phyloP scores from a whole-genome alignment of 2,888 invertebrate genomes.

The Aphrophora alni region DNA sequence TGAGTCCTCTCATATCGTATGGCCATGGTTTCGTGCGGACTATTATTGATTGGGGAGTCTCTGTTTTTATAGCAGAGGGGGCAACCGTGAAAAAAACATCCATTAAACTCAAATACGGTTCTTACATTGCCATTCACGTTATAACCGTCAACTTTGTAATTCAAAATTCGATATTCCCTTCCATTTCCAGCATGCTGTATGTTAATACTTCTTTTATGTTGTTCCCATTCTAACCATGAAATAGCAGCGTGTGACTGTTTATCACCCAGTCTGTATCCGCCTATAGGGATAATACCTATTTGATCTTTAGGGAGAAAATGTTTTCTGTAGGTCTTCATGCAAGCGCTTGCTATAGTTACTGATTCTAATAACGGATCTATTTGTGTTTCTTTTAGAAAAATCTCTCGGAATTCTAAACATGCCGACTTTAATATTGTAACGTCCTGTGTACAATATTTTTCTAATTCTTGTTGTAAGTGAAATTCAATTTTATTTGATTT shows the following conservation, averaged over 20 bases:
- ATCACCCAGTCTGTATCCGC: constrained; percentile 6
- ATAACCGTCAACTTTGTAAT: constrained; percentile 49
- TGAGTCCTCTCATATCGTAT: constrained; percentile 11
- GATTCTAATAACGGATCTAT: constrained; percentile 18
- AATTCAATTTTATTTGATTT: constrained; percentile 42
- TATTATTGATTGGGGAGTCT: neutral
- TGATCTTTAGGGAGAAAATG: neutral
- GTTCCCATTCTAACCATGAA: constrained; percentile 15
- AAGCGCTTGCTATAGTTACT: constrained; percentile 9
- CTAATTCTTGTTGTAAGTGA: constrained; percentile 50
- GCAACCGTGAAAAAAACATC: constrained; percentile 51
- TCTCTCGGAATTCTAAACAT: constrained; percentile 20
- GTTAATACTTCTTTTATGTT: neutral
- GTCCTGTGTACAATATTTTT: constrained; percentile 46
- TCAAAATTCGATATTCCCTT: neutral
- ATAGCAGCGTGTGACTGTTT: constrained; percentile 14
- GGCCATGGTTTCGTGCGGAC: constrained; percentile 1
- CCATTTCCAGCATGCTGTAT: constrained; percentile 19
- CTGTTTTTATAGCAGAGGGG: constrained; percentile 31
- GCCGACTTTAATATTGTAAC: constrained; percentile 49
- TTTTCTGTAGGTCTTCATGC: neutral
- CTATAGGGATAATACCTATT: constrained; percentile 3
- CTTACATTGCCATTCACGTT: constrained; percentile 33
- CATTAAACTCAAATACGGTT: constrained; percentile 42
- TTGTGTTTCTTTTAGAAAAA: constrained; percentile 2